Percentiles rank a stretch among this genome's conserved stretches.
These are phyloP conservation scores for Mongoloraphidia duomilia DNA, from an alignment of 2,888 invertebrate species.

Conservation along the genomic window DNA sequence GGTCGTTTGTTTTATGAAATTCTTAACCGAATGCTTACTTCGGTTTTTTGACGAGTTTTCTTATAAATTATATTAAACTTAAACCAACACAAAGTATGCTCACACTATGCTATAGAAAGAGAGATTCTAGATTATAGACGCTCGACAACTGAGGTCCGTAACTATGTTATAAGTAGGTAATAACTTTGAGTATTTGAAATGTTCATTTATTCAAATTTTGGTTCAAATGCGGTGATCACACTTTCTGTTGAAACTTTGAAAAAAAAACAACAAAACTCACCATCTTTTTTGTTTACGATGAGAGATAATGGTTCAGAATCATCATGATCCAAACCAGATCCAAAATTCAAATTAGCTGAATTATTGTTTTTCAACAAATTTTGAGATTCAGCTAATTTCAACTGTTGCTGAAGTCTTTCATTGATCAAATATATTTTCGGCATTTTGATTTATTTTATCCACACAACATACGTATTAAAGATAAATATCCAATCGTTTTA, in stretches of 20 bases:
- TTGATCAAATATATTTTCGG: constrained; percentile 89
- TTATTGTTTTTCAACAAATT: constrained; percentile 45
- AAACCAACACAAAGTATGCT: too few relatives aligned
- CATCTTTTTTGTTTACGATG: constrained; percentile 35
- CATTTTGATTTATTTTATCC: constrained; percentile 36
- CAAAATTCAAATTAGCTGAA: constrained; percentile 37
- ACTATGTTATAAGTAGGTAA: too few relatives aligned
- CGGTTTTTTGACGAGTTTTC: too few relatives aligned
- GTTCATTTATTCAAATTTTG: too few relatives aligned
- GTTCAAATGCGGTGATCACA: neutral
- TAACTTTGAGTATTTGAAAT: too few relatives aligned
- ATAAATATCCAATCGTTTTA: too few relatives aligned
- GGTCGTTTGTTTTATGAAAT: too few relatives aligned
- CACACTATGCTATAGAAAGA: too few relatives aligned
- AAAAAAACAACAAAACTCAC: constrained; percentile 19
- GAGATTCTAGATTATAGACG: too few relatives aligned
- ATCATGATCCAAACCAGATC: constrained; percentile 21
- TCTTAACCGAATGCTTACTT: too few relatives aligned
- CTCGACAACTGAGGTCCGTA: too few relatives aligned
- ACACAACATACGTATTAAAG: neutral
- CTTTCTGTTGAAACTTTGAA: neutral
- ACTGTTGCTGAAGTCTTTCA: constrained; percentile 81
- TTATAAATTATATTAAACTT: too few relatives aligned
- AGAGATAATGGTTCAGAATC: constrained; percentile 43
- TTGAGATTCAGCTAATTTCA: constrained; percentile 67